Conservation (phyloP, 2,113 vertebrate genomes). For the Sturnira hondurensis region DNA sequence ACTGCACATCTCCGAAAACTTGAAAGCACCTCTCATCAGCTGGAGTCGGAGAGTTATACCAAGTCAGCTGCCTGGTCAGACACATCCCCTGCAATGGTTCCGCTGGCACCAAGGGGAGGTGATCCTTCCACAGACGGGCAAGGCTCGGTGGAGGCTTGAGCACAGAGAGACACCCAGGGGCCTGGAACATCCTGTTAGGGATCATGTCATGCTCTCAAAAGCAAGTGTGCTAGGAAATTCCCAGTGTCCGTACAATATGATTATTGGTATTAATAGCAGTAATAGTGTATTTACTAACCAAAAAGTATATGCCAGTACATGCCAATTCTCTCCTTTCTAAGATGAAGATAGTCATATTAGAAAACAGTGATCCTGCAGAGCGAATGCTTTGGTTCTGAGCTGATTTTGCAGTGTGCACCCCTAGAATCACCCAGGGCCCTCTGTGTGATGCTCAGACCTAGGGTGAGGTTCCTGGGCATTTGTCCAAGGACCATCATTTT, state of each 20-base stretch:
- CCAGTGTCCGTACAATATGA: background rate
- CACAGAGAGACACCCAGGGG: background rate
- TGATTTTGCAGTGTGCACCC: background rate
- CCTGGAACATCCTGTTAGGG: background rate
- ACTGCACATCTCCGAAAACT: background rate
- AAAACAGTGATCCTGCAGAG: background rate
- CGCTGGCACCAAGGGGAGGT: accelerated
- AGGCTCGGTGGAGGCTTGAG: background rate
- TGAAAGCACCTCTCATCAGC: background rate
- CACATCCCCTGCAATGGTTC: background rate
- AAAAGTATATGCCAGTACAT: background rate
- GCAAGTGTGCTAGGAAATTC: background rate
- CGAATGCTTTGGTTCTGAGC: background rate
- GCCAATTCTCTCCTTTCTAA: background rate
- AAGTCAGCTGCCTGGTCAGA: background rate
- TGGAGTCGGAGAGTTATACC: background rate
- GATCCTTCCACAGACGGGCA: background rate
- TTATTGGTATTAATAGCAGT: background rate
- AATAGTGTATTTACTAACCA: background rate
- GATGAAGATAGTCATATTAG: background rate
- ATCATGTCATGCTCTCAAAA: background rate
- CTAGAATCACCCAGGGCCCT: background rate
- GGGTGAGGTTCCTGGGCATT: background rate
- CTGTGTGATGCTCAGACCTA: background rate
- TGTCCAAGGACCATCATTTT: background rate